These are phyloP conservation scores for Conops quadrifasciatus DNA, from an alignment of 2,888 invertebrate species.

Conservation along the genomic window DNA sequence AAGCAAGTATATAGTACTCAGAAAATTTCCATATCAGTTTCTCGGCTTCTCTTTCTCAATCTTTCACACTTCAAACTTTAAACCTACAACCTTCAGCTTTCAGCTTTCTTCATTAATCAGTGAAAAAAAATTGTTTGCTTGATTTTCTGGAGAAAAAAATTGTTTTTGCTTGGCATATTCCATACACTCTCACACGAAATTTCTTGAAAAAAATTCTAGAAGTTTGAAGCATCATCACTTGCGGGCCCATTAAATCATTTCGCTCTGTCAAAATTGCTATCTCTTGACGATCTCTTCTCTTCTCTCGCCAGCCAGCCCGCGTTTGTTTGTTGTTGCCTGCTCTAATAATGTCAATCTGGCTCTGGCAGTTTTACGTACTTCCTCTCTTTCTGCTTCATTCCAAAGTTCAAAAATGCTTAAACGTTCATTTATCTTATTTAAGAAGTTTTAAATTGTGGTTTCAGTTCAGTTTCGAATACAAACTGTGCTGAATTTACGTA, in stretches of 20 bases:
- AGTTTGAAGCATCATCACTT: constrained; percentile 26
- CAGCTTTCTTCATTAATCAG: too few relatives aligned
- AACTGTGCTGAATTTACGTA: constrained; percentile 7
- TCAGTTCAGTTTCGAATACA: constrained; percentile 16
- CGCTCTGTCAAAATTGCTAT: constrained; percentile 28
- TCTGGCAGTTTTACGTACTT: constrained; percentile 13
- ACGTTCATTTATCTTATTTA: constrained; percentile 35
- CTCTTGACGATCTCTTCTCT: constrained; percentile 33
- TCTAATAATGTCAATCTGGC: background rate
- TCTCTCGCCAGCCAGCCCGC: background rate
- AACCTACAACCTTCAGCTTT: too few relatives aligned
- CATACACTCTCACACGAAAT: constrained; percentile 16
- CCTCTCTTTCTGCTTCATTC: background rate
- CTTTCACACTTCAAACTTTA: too few relatives aligned
- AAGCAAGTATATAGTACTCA: too few relatives aligned
- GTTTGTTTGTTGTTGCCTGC: background rate
- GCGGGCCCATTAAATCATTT: constrained; percentile 23
- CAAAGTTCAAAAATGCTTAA: background rate
- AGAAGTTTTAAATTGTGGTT: constrained; percentile 16
- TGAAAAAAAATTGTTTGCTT: too few relatives aligned
- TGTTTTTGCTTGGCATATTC: background rate
- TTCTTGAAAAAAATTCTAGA: constrained; percentile 28
- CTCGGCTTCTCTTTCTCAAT: too few relatives aligned
- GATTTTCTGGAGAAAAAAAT: too few relatives aligned
- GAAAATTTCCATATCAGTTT: too few relatives aligned